Base-by-base conservation (phyloP, 92 coral and sea anemone species). In the Palythoa grandis region DNA sequence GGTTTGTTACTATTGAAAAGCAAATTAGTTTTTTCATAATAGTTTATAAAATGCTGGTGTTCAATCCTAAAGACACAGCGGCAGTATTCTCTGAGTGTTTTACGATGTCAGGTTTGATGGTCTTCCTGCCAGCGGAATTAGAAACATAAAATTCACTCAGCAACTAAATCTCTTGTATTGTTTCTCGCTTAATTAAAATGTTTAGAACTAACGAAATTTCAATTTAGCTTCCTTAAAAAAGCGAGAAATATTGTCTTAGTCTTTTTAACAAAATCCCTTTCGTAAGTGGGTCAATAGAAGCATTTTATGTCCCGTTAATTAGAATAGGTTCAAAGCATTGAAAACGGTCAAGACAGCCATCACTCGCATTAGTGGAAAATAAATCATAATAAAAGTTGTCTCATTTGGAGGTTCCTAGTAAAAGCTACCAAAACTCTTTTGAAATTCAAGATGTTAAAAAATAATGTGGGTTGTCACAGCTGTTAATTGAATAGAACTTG, bases 211-310 rank as follows among this genome's bases (percentile, higher is more conserved):
- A 35, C 8, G 73, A 43, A 43, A 43, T 0, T 43, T 8, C 50
- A 43, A 43, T 43, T 22, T 52, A 24, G 47, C 47, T 75, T 75
- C 20, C 20, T 37, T 65, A 24, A 6, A 25, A 65, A 47, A 48
- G 40, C 23, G 13, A 20, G 72, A 39, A 12, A 54, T 66, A 66
- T 65, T 80, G 74, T 66, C 43, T 8, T 13, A 66, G n/a, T 80
- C 66, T 65, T 4, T 16, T 39, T 25, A 70, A 39, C 29, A 50
- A 52, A 48, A 80, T 1, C 61, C 17, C 37, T 69, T 19, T n/a
- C 61, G n/a, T 80, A 80, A 80, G 40, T 11, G 85, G 74, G 65
- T 80, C 47, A 65, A 47, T 65, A 66, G 22, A 65, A 66, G 48
- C 35, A 65, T 60, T 66, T 66, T 80, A 9, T 19, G 65, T 66